Base-by-base conservation (phyloP, 2,797 vertebrate genomes). In the Cryptoprocta ferox region DNA sequence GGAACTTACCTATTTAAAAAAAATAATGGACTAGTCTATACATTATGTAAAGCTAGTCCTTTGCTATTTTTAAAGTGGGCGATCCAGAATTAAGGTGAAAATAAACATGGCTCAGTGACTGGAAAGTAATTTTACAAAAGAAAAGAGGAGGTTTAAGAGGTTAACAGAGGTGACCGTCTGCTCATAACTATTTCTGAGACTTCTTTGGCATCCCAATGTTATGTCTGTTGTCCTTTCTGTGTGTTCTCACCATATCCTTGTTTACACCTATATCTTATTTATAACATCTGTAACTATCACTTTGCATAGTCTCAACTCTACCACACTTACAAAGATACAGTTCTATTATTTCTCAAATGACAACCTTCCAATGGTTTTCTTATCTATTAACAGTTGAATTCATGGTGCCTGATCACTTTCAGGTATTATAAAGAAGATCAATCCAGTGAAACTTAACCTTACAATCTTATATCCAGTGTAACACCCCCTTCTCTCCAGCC, bases 311-410 rank as follows among this genome's bases (percentile, higher is more conserved):
- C n/a, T 48, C 6, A 86, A 75, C 42, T 65, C 37, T 7, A 48
- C 14, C 5, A 19, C 7, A 83, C 15, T 73, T 59, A 75, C 39
- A 88, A 35, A 68, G 81, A 70, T 2, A 18, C 0, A 48, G 15
- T 70, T 75, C 78, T n/a, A 59, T 70, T 82, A 32, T 85, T 96
- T 95, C 78, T 81, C 32, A 89, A 56, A 75, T 28, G 21, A 66
- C 42, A 28, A 37, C 28, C 37, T 35, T 53, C 6, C 16, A 56
- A 8, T 63, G 50, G 4, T 15, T 94, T 66, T 81, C n/a, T 12
- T 18, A 26, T 37, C 19, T 32, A n/a, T 21, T 81, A 42, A 18
- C 14, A 26, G n/a, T 61, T 35, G 53, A 78, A 48, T 61, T 35
- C 6, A 14, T 16, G 71, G 32, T 42, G 28, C 65, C 7, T 28